Evolutionary conservation across 2,797 vertebrate genomes (phyloP).

Genomic region (Poecilia gillii): DNA sequence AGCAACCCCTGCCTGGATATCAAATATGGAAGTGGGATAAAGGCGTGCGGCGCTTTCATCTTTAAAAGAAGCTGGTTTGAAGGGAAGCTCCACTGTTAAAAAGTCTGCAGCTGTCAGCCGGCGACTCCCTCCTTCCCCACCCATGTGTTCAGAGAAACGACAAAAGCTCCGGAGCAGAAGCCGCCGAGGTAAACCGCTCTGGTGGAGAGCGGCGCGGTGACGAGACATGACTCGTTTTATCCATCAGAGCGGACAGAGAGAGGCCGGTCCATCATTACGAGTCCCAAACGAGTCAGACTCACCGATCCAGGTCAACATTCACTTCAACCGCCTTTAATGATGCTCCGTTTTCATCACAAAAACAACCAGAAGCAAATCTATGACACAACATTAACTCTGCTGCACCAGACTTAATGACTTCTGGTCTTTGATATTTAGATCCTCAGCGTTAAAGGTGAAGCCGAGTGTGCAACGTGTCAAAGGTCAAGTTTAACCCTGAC

Average conservation of each 20-base stretch:
- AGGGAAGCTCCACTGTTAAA: constrained; percentile 63
- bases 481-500: too few relatives aligned
- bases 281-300: constrained; percentile 28
- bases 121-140: constrained; percentile 55
- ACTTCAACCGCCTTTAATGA: not conserved
- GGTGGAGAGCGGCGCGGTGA: constrained; percentile 50
- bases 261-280: constrained; percentile 53
- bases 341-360: not conserved
- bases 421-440: too few relatives aligned
- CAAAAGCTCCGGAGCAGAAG: constrained; percentile 64
- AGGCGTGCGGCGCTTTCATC: constrained; percentile 74
- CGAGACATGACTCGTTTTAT: constrained; percentile 57
- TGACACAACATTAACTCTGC: not conserved
- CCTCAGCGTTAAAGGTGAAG: too few relatives aligned
- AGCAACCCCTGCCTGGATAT: constrained; percentile 71
- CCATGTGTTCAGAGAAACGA: constrained; percentile 56
- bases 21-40: constrained; percentile 74
- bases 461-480: too few relatives aligned
- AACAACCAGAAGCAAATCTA: not conserved
- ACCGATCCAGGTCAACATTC: constrained; percentile 19
- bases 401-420: too few relatives aligned
- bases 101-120: constrained; percentile 69
- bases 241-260: constrained; percentile 44
- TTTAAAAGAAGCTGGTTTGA: constrained; percentile 74
- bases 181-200: constrained; percentile 63